Evolutionary conservation across 1,140 invertebrate species (phyloP).

Genomic region (Drosophila kohkoa): DNA sequence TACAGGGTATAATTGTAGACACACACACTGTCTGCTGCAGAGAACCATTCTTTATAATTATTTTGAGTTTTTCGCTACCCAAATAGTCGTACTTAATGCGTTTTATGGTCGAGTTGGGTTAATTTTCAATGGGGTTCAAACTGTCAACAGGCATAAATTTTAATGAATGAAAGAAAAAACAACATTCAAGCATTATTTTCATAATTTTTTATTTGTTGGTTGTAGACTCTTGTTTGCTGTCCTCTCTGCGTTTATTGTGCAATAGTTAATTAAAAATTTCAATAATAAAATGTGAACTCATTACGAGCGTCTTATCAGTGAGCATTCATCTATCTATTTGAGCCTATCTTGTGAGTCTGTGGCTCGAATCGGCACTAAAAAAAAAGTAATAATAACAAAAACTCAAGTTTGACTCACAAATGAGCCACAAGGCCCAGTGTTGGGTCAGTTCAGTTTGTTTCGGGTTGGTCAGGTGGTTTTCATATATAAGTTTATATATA

Average conservation of each 20-base stretch:
- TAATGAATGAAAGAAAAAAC: slow-evolving; percentile 57
- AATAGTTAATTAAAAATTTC: slow-evolving; percentile 80
- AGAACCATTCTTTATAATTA: slow-evolving; percentile 12
- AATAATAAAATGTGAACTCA: slow-evolving; percentile 78
- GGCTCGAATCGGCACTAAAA: slow-evolving; percentile 10
- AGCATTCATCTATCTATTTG: slow-evolving; percentile 29
- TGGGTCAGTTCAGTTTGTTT: not conserved
- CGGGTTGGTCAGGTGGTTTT: slow-evolving; percentile 50
- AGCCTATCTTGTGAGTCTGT: slow-evolving; percentile 35
- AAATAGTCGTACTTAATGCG: slow-evolving; percentile 60
- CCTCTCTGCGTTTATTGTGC: slow-evolving; percentile 53
- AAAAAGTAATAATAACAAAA: not conserved
- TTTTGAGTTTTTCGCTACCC: slow-evolving; percentile 30
- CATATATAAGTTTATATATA: slow-evolving; percentile 5
- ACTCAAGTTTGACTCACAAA: slow-evolving; percentile 66
- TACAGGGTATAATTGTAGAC: slow-evolving; percentile 17
- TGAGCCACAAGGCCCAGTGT: slow-evolving; percentile 30
- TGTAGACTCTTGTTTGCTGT: slow-evolving; percentile 4
- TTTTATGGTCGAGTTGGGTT: slow-evolving; percentile 75
- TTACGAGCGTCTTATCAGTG: slow-evolving; percentile 70
- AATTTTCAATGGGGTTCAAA: slow-evolving; percentile 72
- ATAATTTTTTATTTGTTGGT: slow-evolving; percentile 69
- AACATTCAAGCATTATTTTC: slow-evolving; percentile 65
- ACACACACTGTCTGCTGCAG: not conserved
- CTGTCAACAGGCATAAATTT: slow-evolving; percentile 79